Evolutionary conservation across 2,888 invertebrate genomes (phyloP).

Genomic region (Tolmerus cingulatus): DNA sequence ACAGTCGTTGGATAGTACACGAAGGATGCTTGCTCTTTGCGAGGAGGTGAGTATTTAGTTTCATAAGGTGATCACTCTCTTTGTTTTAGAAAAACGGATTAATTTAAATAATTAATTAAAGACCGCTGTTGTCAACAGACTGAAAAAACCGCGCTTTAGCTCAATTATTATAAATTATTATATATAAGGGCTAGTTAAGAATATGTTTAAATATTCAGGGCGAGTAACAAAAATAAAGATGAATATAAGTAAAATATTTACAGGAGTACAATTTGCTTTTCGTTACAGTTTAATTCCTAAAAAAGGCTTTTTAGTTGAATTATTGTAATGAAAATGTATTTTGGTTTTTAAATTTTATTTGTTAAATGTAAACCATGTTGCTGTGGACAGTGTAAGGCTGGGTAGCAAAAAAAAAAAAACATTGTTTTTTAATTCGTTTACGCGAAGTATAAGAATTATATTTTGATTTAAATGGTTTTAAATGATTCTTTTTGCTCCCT

Average conservation of each 20-base stretch:
- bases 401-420: conserved; percentile 51
- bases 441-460: not conserved
- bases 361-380: conserved; percentile 49
- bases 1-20: conserved; percentile 86
- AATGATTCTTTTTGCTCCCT: not conserved
- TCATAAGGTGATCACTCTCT: not conserved
- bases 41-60: conserved; percentile 80
- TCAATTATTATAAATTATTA: not conserved
- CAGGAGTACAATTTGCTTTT: conserved; percentile 15
- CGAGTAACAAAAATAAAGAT: not conserved
- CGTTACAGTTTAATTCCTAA: conserved; percentile 3
- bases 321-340: conserved; percentile 5
- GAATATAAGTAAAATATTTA: not conserved
- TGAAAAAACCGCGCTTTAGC: not conserved
- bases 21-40: conserved; percentile 90
- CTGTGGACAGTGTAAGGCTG: conserved; percentile 55
- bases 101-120: not conserved
- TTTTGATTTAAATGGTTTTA: conserved; percentile 20
- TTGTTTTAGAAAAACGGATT: not conserved
- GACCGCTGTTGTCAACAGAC: not conserved
- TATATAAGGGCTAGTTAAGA: not conserved
- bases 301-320: not conserved
- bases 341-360: conserved; percentile 20
- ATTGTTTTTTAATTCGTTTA: not conserved
- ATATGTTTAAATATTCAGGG: conserved; percentile 6